Evolutionary conservation across 2,888 invertebrate species (phyloP).

Genomic region (Hydropsyche betteni): DNA sequence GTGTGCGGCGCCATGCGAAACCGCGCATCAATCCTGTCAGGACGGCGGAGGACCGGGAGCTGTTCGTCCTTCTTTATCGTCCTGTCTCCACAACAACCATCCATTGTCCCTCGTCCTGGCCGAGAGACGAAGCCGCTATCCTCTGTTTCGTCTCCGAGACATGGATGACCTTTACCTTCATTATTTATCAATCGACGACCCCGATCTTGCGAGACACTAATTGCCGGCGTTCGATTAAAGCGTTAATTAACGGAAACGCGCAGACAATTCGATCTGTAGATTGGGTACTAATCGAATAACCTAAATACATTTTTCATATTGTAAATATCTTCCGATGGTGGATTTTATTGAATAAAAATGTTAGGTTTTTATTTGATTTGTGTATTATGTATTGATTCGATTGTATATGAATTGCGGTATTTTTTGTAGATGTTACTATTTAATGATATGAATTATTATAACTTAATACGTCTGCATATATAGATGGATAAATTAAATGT

Average conservation of each 20-base stretch:
- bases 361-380: too few species aligned
- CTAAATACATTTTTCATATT: too few species aligned
- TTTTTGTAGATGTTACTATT: too few species aligned
- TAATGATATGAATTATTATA: too few species aligned
- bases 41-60: constrained; percentile 9
- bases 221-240: not conserved
- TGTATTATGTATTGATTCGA: too few species aligned
- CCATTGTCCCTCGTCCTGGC: constrained; percentile 34
- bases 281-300: too few species aligned
- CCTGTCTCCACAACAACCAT: constrained; percentile 34
- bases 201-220: constrained; percentile 18
- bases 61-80: constrained; percentile 33
- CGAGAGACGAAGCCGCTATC: not conserved
- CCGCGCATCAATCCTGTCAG: constrained; percentile 36
- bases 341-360: too few species aligned
- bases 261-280: too few species aligned
- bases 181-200: constrained; percentile 39
- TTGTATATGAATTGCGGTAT: too few species aligned
- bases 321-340: too few species aligned
- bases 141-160: not conserved
- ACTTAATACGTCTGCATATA: too few species aligned
- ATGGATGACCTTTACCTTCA: constrained; percentile 28
- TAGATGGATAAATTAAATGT: not conserved
- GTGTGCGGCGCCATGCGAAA: constrained; percentile 27
- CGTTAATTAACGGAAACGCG: too few species aligned